Evolutionary conservation across 1,140 invertebrate genomes (phyloP).

Genomic region (Heliconius melpomene): DNA sequence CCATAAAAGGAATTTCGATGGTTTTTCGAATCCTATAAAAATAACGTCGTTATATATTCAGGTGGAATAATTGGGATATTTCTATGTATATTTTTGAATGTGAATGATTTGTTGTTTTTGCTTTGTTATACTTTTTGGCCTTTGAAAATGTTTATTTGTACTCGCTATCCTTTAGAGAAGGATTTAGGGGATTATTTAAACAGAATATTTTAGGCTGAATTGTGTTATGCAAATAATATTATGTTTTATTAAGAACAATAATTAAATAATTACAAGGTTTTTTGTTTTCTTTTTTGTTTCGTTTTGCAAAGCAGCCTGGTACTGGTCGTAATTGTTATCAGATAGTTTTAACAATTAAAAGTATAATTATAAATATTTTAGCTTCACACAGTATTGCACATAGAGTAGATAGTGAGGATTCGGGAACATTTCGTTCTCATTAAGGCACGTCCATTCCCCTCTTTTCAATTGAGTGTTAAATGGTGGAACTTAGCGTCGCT

Average conservation of each 20-base stretch:
- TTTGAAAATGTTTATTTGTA: constrained; percentile 34
- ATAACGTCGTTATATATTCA: constrained; percentile 28
- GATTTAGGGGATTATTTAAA: constrained; percentile 30
- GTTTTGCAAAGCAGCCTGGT: too few relatives aligned
- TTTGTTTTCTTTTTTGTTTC: background rate
- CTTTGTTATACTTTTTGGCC: constrained; percentile 35
- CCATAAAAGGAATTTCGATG: background rate
- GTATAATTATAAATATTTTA: too few relatives aligned
- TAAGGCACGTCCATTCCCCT: too few relatives aligned
- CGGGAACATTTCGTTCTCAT: too few relatives aligned
- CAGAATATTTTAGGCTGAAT: constrained; percentile 30
- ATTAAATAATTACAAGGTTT: constrained; percentile 2
- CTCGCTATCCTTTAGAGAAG: constrained; percentile 10
- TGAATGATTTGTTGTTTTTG: constrained; percentile 38
- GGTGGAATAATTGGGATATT: constrained; percentile 28
- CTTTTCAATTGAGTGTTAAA: too few relatives aligned
- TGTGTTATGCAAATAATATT: background rate
- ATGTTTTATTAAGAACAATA: background rate
- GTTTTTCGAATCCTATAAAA: constrained; percentile 2
- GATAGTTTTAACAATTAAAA: background rate
- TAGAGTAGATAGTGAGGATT: too few relatives aligned
- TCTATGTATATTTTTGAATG: constrained; percentile 35
- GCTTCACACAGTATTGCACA: too few relatives aligned
- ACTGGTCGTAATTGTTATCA: background rate
- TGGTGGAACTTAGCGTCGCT: too few relatives aligned